Conservation (phyloP, 2,113 vertebrate species). For the Camelus bactrianus region DNA sequence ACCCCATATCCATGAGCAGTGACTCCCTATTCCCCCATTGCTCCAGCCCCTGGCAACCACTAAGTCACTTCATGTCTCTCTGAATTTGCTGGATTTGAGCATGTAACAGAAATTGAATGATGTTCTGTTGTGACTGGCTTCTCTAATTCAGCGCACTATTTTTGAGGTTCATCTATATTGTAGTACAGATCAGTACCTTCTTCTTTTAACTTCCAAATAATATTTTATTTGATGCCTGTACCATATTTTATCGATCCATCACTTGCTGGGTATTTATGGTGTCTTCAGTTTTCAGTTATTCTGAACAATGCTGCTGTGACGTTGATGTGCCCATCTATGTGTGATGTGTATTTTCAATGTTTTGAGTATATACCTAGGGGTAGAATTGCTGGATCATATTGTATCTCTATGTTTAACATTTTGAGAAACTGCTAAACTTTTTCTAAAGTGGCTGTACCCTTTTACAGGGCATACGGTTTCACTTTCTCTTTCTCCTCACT, state of each 20-base stretch:
- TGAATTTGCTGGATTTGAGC: not conserved
- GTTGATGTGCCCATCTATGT: not conserved
- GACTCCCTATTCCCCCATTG: not conserved
- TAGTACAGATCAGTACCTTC: not conserved
- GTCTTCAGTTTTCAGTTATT: not conserved
- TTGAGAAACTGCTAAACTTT: not conserved
- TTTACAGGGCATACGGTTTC: not conserved
- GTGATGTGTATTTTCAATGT: not conserved
- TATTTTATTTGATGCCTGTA: not conserved
- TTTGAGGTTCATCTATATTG: not conserved
- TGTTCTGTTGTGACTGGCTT: not conserved
- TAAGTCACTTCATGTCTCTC: not conserved
- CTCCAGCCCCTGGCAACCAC: not conserved
- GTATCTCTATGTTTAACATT: not conserved
- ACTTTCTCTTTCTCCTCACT: too few relatives aligned
- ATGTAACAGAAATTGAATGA: not conserved
- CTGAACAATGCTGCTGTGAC: not conserved
- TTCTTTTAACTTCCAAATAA: not conserved
- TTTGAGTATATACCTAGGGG: not conserved
- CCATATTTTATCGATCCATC: not conserved
- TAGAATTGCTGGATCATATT: not conserved
- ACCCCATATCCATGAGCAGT: not conserved
- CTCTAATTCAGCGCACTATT: not conserved
- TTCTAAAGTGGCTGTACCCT: not conserved
- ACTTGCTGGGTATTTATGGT: not conserved